A percentile compares a stretch with the other conserved stretches of the same genome.
phyloP scores from a whole-genome alignment of 2,888 invertebrate genomes.

The Helleia helle region DNA sequence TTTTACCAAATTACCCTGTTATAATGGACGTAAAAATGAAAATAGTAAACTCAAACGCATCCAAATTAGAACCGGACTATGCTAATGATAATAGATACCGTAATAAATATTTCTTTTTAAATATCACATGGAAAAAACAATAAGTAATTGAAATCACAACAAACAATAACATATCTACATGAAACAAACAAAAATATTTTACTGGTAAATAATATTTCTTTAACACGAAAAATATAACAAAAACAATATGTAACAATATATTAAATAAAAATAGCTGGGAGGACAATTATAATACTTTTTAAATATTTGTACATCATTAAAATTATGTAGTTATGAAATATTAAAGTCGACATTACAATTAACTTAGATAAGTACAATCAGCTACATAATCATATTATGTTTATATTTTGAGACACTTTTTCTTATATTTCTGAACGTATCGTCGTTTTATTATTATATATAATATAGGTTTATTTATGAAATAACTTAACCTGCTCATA shows the following conservation, averaged over 20 bases:
- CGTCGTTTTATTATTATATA: too few species aligned
- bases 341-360: not conserved
- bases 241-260: constrained; percentile 6
- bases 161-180: constrained; percentile 15
- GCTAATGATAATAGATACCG: not conserved
- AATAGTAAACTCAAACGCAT: not conserved
- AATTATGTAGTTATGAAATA: too few species aligned
- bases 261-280: constrained; percentile 14
- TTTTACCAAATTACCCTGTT: constrained; percentile 25
- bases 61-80: not conserved
- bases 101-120: not conserved
- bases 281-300: constrained; percentile 19
- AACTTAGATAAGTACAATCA: constrained; percentile 1
- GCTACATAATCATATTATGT: constrained; percentile 3
- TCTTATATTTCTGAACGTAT: not conserved
- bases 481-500: not conserved
- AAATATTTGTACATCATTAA: constrained; percentile 7
- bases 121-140: constrained; percentile 25
- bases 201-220: constrained; percentile 2
- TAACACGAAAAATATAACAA: constrained; percentile 1
- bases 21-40: constrained; percentile 3
- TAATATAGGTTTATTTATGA: too few species aligned
- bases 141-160: constrained; percentile 28
- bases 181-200: constrained; percentile 4
- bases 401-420: constrained; percentile 1